A percentile compares a stretch with the other conserved stretches of the same genome.
Evolutionary conservation across 2,113 vertebrate species (phyloP).

Genomic region (Prionailurus viverrinus): DNA sequence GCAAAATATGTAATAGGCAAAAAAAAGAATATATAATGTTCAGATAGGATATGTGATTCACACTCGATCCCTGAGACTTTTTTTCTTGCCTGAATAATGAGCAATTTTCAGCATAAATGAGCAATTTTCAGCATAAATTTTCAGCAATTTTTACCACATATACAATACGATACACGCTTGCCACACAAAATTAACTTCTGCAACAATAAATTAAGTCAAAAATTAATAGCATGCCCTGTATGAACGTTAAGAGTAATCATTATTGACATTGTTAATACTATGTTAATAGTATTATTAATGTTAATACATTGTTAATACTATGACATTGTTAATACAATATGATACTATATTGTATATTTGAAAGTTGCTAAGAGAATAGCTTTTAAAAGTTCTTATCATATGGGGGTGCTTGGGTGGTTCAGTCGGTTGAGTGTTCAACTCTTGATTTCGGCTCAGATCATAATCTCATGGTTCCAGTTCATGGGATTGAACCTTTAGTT

Average conservation of each 20-base stretch:
- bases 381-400: background rate
- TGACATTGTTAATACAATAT: background rate
- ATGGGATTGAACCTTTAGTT: no score
- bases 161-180: background rate
- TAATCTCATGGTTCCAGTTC: no score
- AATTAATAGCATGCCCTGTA: background rate
- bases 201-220: constrained; percentile 12
- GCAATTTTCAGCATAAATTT: no score
- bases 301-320: no score
- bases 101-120: constrained; percentile 14
- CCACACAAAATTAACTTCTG: constrained; percentile 7
- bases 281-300: no score
- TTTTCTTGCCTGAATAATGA: background rate
- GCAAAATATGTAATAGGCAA: background rate
- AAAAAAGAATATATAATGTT: background rate
- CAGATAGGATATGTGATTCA: background rate
- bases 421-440: no score
- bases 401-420: no score
- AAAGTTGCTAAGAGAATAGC: background rate
- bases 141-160: background rate
- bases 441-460: no score
- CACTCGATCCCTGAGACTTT: background rate
- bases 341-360: background rate
- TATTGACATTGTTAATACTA: background rate
- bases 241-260: background rate